Percentiles rank a stretch among this genome's conserved stretches.
These are phyloP conservation scores for Prosapia bicincta DNA, from an alignment of 2,888 invertebrate genomes.

Conservation along the genomic window DNA sequence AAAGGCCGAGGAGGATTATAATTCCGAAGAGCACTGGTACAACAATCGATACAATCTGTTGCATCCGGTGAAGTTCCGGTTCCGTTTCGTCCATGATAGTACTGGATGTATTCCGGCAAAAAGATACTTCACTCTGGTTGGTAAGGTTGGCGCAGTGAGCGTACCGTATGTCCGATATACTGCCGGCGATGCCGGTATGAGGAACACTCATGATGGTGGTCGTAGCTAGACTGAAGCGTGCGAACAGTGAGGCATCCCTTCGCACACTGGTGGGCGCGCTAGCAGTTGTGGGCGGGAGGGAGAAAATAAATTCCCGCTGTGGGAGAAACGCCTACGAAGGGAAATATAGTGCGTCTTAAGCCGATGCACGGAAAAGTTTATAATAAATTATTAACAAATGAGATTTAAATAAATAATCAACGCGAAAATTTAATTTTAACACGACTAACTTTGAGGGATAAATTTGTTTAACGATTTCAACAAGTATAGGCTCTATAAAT, in stretches of 20 bases:
- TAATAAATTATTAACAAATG: too few relatives aligned
- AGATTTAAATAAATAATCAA: too few relatives aligned
- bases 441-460: too few relatives aligned
- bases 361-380: too few relatives aligned
- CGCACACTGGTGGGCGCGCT: background rate
- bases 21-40: constrained; percentile 82
- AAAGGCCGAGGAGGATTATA: constrained; percentile 80
- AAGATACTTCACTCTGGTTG: constrained; percentile 30
- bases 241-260: background rate
- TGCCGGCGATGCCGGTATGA: constrained; percentile 20
- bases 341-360: too few relatives aligned
- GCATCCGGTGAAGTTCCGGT: constrained; percentile 43
- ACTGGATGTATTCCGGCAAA: constrained; percentile 31
- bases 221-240: background rate
- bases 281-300: background rate
- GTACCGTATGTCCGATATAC: constrained; percentile 30
- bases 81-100: constrained; percentile 37
- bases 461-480: too few relatives aligned
- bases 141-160: constrained; percentile 32
- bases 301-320: background rate
- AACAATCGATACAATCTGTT: constrained; percentile 65
- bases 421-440: too few relatives aligned
- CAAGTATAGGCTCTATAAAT: too few relatives aligned
- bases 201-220: constrained; percentile 20
- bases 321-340: background rate